Evolutionary conservation across 2,113 vertebrate species (phyloP), one percentile per base, ranked within the genome.

Genomic region (Festucalex cinctus): DNA sequence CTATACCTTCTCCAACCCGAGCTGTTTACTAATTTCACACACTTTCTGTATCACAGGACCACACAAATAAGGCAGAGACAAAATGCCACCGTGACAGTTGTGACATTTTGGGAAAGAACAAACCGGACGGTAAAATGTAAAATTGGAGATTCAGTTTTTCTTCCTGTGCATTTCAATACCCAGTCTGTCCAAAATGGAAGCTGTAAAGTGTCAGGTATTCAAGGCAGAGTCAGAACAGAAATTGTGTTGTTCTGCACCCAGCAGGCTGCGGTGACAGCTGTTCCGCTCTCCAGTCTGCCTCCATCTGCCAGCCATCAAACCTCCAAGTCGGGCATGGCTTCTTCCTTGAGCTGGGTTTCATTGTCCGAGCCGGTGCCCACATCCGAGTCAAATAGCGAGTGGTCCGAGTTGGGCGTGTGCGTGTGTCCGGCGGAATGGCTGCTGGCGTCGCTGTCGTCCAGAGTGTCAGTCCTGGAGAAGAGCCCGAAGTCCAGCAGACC

Each of bases 391-490:
- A 95, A 98, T 63, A 97, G 93, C 0, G 96, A 96, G 82, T 91
- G 95, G 89, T 98, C 94, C 0, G 94, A 95, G 73, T 94, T 91
- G 1, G 94, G 94, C 1, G 94, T 82, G 46, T 72, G 78, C 78
- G 92, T 77, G 91, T 92, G 82, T 70, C 37, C 62, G 3, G 67
- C 77, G 1, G 81, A 83, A 66, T 70, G 91, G 79, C 92, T 93
- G 88, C 96, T 95, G 70, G 14, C 71, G 51, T 94, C 93, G 1
- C 93, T 92, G 26, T 96, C 94, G 10, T 98, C 96, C 80, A 96
- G 92, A 35, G 95, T 98, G 92, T 96, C 95, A 89, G 95, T 96
- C 89, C 93, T 93, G 88, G 95, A 99, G 91, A 96, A 96, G 84
- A 95, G 93, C 78, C 94, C 94, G 44, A 94, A 93, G 82, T 96